Base-by-base conservation (phyloP, 2,797 vertebrate species). In the Pangasius macronema region DNA sequence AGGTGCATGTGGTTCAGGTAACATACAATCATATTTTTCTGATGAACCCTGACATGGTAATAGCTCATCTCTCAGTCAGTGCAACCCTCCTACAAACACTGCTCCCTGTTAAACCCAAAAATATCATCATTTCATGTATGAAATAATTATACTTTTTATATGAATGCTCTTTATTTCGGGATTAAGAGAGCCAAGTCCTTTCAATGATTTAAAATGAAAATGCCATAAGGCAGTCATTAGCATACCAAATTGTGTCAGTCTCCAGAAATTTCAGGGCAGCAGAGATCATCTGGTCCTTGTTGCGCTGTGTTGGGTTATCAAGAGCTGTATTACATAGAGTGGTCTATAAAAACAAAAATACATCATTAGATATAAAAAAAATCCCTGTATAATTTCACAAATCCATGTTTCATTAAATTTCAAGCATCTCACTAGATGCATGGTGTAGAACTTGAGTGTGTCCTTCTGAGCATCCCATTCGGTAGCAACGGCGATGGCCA, bases 391-490 rank as follows among this genome's bases (percentile, higher is more conserved):
- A 42, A n/a, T 77, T 30, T 67, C 42, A 77, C 6, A 77, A 70
- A 85, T 46, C 8, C 14, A 51, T 75, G 11, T 39, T 61, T 33
- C 1, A 3, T 59, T 73, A 5, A 72, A 81, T 20, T 18, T 49
- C 30, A 7, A 72, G 61, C n/a, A 5, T 5, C 91, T 89, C 94
- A 99, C 99, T 96, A 99, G 89, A 39, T 99, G 99, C 99, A 99
- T 99, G 0, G 97, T 96, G 95, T 98, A 99, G 92, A 97, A 97
- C 92, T 98, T 98, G 88, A 99, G 96, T 0, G 97, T 97, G 88
- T 99, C 98, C 82, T 92, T 96, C 94, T 99, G 99, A 90, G 95
- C 95, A 68, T 99, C 98, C 99, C 99, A 99, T 67, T 99, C 98
- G 0, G 97, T 98, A 30, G 99, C 99, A 87, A 99, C 98, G 0